Base-by-base conservation (phyloP, 2,797 vertebrate species). In the Takifugu rubripes region DNA sequence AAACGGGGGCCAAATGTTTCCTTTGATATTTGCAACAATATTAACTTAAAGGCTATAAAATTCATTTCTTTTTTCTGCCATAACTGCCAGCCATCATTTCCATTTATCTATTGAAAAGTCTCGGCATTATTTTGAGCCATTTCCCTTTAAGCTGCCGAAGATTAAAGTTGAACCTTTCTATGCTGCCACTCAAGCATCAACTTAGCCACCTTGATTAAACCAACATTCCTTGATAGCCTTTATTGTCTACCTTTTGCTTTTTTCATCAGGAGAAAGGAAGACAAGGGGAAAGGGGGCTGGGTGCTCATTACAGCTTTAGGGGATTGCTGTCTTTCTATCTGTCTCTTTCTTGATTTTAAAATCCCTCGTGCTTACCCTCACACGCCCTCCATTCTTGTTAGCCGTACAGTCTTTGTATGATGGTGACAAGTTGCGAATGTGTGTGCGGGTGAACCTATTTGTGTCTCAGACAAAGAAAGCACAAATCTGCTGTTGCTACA, bases 341-440 rank as follows among this genome's bases (percentile, higher is more conserved):
- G 56, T 71, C 69, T 74, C 48, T 56, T 65, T 57, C 62, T 75
- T 81, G 53, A 59, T 74, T 75, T 79, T 69, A 74, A 71, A 81
- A 72, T 74, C 74, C 60, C 66, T 49, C 52, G 15, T 61, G 63
- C 66, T 66, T 61, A 50, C 54, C 63, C 70, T 59, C 25, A 0
- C 53, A 61, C 8, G 27, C 14, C 54, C 6, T 16, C 1, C 14
- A 21, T 53, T 70, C 74, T 70, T 80, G 76, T 84, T 79, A 82
- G 74, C 69, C 62, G 75, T 68, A 79, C 74, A 70, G 63, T 54
- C 71, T 77, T 82, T 83, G 66, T 81, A 78, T 78, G 78, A 75
- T 49, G 51, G 52, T 77, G 78, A 79, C 79, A 82, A 61, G 68
- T 52, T 46, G 10, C 11, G 9, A 21, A 11, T 48, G 46, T 56